These are phyloP conservation scores for Allacma fusca DNA, from an alignment of 2,888 invertebrate genomes.

Conservation along the genomic window DNA sequence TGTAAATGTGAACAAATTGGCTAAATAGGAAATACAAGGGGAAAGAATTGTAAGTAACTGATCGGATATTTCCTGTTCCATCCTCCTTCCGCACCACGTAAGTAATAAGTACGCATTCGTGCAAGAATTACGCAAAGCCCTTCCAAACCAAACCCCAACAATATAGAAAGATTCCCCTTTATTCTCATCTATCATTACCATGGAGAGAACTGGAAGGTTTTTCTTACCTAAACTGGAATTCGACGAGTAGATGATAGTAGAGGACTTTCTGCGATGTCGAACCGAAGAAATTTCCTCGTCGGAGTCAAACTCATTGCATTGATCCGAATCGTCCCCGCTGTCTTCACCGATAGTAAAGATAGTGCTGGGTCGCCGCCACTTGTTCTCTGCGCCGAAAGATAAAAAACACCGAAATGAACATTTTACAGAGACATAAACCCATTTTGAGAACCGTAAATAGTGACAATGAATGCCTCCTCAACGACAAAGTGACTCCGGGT, in stretches of 20 bases:
- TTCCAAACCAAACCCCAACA: not conserved
- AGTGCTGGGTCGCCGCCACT: constrained; percentile 58
- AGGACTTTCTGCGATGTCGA: constrained; percentile 48
- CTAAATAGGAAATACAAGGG: not conserved
- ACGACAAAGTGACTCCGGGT: no score
- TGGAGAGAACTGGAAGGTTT: no score
- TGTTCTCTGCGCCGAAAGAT: constrained; percentile 16
- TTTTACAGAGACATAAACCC: not conserved
- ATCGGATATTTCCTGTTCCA: constrained; percentile 12
- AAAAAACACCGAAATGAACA: constrained; percentile 19
- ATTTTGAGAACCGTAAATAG: no score
- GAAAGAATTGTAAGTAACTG: not conserved
- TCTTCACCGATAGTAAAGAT: constrained; percentile 61
- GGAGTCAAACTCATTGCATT: constrained; percentile 60
- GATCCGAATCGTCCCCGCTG: constrained; percentile 57
- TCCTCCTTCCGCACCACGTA: not conserved
- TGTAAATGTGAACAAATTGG: not conserved
- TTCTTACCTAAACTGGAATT: constrained; percentile 60
- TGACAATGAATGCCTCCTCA: no score
- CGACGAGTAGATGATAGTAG: constrained; percentile 55
- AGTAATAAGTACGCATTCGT: not conserved
- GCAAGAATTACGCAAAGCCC: not conserved
- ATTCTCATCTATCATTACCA: no score
- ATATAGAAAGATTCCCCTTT: no score
- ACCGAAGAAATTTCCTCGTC: constrained; percentile 51